Evolutionary conservation across 2,888 invertebrate genomes (phyloP), one percentile per base, ranked within the genome.

Genomic region (Stramonita haemastoma): DNA sequence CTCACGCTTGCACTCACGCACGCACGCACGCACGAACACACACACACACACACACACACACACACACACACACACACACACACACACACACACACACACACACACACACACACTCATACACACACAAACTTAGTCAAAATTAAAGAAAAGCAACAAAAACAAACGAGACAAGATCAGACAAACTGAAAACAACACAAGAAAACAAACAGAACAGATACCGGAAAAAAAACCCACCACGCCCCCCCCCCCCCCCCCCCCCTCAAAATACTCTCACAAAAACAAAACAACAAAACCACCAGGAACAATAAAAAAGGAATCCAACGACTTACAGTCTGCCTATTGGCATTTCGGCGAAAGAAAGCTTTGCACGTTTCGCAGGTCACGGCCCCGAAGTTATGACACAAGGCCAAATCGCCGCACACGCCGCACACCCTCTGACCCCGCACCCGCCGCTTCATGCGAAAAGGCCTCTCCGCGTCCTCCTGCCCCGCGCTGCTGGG

Each of bases 311-410:
- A 46, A 8, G 8, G 46, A 2, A 2, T 46, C 46, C 46, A 46
- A 46, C 46, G 8, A 70, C 70, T 57, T 36, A 88, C 88, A 19
- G 29, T 88, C 57, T 60, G 77, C 26, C 36, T 88, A 11, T 5
- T 6, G 17, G 88, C 88, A n/a, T 88, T 88, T 22, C 88, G 81
- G 11, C 88, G 81, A 29, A 88, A 88, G 81, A 88, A 88, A 11
- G 88, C 88, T 66, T 88, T 88, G 36, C 88, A 88, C 15, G 88
- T 88, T 29, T 83, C 88, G 19, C 88, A 88, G 32, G 81, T 88
- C 60, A 88, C 26, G 11, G 88, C 83, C 0, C 88, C 88, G 36
- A 88, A 88, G 60, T 88, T 88, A 34, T 88, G 83, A 5, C 81
- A 88, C 60, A 57, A 46, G 13, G 88, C 88, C 60, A 29, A 57